These are phyloP conservation scores for Tetranychus urticae DNA, from an alignment of 1,140 invertebrate species.

Conservation along the genomic window DNA sequence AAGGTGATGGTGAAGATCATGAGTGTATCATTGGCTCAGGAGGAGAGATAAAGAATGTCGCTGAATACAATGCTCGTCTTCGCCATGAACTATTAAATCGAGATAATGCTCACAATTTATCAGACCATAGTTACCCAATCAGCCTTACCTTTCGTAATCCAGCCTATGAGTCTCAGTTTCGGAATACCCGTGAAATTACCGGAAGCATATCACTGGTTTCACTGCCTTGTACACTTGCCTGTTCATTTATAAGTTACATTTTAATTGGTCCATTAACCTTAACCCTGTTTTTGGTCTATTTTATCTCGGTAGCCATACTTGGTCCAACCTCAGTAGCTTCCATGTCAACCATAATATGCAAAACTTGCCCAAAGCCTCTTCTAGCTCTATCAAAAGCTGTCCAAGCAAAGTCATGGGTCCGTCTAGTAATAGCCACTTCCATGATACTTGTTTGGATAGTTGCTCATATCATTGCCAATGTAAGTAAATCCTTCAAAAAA, in stretches of 20 bases:
- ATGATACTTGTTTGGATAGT: neutral
- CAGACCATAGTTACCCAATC: conserved; percentile 10
- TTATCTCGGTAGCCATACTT: neutral
- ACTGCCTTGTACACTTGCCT: conserved; percentile 14
- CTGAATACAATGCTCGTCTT: conserved; percentile 44
- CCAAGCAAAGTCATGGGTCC: conserved; percentile 12
- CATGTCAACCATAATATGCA: neutral
- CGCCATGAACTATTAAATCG: conserved; percentile 54
- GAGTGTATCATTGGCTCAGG: neutral
- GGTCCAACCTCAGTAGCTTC: neutral
- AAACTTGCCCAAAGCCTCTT: conserved; percentile 8
- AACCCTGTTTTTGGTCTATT: neutral
- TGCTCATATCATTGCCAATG: conserved; percentile 30
- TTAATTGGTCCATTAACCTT: neutral
- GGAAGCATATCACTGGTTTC: conserved; percentile 14
- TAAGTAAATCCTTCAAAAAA: conserved; percentile 17
- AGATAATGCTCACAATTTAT: conserved; percentile 27
- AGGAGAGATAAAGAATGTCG: conserved; percentile 11
- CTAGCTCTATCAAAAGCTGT: conserved; percentile 5
- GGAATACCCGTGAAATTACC: conserved; percentile 14
- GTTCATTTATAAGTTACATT: conserved; percentile 3
- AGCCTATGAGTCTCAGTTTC: conserved; percentile 12
- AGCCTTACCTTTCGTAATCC: conserved; percentile 17
- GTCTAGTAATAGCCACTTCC: neutral
- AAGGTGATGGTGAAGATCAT: neutral